Base-by-base conservation (phyloP, 1,140 invertebrate genomes). In the Saxidomus purpurata region DNA sequence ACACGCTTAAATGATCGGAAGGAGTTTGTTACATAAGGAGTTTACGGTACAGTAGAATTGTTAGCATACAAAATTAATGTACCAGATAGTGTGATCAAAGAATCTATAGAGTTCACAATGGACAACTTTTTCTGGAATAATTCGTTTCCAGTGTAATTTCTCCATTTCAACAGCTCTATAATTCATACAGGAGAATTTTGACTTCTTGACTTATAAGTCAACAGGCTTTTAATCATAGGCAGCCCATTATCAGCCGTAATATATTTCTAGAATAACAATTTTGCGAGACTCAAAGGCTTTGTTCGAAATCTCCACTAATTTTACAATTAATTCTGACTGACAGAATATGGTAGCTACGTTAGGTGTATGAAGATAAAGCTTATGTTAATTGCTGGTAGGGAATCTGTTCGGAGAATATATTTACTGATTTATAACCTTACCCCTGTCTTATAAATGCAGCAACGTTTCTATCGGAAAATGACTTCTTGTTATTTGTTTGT, bases 191-290 rank as follows among this genome's bases (percentile, higher is more conserved):
- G 34, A 2, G n/a, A n/a, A n/a, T n/a, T n/a, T n/a, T n/a, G n/a
- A 4, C 34, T 9, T 67, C 31, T 19, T 71, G 34, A 71, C 67
- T 71, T 71, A 38, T 71, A 71, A 71, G 67, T 71, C 67, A 71
- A 71, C 67, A 71, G 34, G 67, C 67, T 17, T 71, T 79, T 52
- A 59, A 52, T 79, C 76, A 79, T 36, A 36, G 15, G 28, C 1
- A 11, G 36, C n/a, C 47, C 31, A 79, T 87, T 79, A 76, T 67
- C 49, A 28, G 15, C 40, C 11, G 25, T 19, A 36, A 74, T 85
- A 77, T 76, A 79, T 87, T 87, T 77, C 85, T 79, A 79, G 49
- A 79, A 79, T 77, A 87, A 87, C 76, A 87, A 77, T 77, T 79
- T 87, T 43, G 36, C 49, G 38, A 0, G 49, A 79, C 47, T 77